Evolutionary conservation across 2,888 invertebrate species (phyloP).

Genomic region (Piscicola geometra): DNA sequence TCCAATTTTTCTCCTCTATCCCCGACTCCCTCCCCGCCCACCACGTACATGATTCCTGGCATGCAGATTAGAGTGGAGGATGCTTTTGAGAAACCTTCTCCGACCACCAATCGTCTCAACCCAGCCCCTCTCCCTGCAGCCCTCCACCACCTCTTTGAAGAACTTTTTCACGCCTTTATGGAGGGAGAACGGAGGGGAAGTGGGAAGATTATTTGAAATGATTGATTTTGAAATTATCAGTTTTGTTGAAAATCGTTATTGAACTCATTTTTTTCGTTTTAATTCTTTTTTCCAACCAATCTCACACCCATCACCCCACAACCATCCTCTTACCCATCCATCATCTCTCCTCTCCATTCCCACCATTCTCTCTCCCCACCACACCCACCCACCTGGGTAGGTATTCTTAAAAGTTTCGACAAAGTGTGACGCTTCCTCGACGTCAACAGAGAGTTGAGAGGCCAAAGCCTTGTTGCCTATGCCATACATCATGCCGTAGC

Average conservation of each 20-base stretch:
- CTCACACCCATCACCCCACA: too few species aligned
- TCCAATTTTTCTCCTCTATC: neutral
- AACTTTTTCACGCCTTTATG: slow-evolving; percentile 65
- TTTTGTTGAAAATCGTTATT: too few species aligned
- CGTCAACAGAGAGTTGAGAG: slow-evolving; percentile 71
- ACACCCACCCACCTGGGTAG: slow-evolving; percentile 69
- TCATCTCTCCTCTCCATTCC: slow-evolving; percentile 60
- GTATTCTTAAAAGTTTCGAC: slow-evolving; percentile 67
- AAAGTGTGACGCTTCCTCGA: slow-evolving; percentile 69
- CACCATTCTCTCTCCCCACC: slow-evolving; percentile 64
- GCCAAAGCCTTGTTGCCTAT: slow-evolving; percentile 81
- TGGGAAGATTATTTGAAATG: too few species aligned
- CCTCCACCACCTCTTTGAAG: slow-evolving; percentile 61
- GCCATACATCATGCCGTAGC: slow-evolving; percentile 95
- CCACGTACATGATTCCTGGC: slow-evolving; percentile 51
- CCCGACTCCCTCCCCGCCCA: neutral
- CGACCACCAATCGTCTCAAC: slow-evolving; percentile 78
- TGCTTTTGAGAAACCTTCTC: slow-evolving; percentile 68
- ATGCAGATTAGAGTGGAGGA: slow-evolving; percentile 65
- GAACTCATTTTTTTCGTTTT: too few species aligned
- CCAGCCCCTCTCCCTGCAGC: slow-evolving; percentile 69
- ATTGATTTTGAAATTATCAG: too few species aligned
- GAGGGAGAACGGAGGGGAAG: neutral
- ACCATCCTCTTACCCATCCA: too few species aligned
- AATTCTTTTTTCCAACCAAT: too few species aligned